Evolutionary conservation across 2,888 invertebrate species (phyloP), one percentile per base, ranked within the genome.

Genomic region (Hypomecis atomaria): DNA sequence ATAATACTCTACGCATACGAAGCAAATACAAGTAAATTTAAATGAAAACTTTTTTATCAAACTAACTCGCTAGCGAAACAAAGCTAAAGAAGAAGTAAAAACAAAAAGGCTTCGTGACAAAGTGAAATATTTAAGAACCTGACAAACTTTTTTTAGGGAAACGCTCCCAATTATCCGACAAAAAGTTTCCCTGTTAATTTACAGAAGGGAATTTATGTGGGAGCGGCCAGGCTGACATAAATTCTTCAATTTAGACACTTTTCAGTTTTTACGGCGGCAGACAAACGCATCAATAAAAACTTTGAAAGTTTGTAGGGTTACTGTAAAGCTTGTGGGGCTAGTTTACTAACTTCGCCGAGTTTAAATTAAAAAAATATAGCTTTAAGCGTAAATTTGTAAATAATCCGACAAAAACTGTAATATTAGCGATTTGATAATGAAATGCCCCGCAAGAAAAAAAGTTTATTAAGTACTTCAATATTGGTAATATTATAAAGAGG

Each of bases 51-150:
- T 59, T 49, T 36, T 53, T 33, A 42, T 42, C 8, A 23, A 53
- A 47, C 58, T 54, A 58, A 37, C 37, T 53, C 49, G 34, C 33
- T 38, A 53, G 50, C 44, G 49, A 50, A 55, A 63, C 52, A 65
- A 64, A 50, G 56, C 52, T 62, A 64, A 69, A 44, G 43, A 50
- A 59, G 58, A 61, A 58, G 47, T 55, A 64, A 57, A 66, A 69
- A 59, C 52, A 66, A 57, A 66, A 69, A 59, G 62, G 63, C 53
- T 63, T 67, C 72, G 72, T 72, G 72, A 71, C 71, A 69, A 71
- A 69, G 69, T 68, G 66, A 71, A 68, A 70, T 72, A 72, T 72
- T 71, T 66, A 60, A 62, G 49, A 61, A 63, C 56, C 65, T 71
- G 64, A 71, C 65, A 65, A 66, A 67, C 61, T 67, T 69, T 71